Percentiles rank a stretch among this genome's conserved stretches.
phyloP scores from a whole-genome alignment of 2,113 vertebrate species.

The Raja brachyura region DNA sequence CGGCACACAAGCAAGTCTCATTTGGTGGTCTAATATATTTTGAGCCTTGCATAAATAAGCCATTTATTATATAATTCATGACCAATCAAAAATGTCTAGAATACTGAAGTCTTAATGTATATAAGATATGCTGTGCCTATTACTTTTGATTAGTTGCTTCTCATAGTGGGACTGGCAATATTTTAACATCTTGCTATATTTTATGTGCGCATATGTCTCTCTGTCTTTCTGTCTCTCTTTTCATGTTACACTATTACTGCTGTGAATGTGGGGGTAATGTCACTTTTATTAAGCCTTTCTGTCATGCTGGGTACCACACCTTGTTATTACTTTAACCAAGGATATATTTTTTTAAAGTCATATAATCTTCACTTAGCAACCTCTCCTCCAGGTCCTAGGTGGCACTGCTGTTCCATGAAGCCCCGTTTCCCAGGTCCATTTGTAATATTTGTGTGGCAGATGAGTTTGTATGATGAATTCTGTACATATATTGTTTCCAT shows the following conservation, averaged over 20 bases:
- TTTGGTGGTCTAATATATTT: not conserved
- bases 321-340: not conserved
- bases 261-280: not conserved
- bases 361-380: not conserved
- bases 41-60: slow-evolving; percentile 23
- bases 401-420: not conserved
- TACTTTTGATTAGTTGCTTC: not conserved
- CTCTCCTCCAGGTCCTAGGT: not conserved
- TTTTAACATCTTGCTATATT: not conserved
- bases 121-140: not conserved
- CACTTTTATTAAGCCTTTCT: not conserved
- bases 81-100: not conserved
- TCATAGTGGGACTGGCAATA: not conserved
- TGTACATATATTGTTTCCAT: not conserved
- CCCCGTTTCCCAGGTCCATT: not conserved
- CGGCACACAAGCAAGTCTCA: not conserved
- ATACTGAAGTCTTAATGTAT: not conserved
- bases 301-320: not conserved
- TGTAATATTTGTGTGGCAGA: not conserved
- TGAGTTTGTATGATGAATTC: not conserved
- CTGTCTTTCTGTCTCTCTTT: not conserved
- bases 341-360: too few species aligned
- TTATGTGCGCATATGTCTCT: not conserved
- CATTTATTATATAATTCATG: not conserved
- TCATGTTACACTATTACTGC: not conserved